Base-by-base conservation (phyloP, 2,113 vertebrate species). In the Arizona elegans region DNA sequence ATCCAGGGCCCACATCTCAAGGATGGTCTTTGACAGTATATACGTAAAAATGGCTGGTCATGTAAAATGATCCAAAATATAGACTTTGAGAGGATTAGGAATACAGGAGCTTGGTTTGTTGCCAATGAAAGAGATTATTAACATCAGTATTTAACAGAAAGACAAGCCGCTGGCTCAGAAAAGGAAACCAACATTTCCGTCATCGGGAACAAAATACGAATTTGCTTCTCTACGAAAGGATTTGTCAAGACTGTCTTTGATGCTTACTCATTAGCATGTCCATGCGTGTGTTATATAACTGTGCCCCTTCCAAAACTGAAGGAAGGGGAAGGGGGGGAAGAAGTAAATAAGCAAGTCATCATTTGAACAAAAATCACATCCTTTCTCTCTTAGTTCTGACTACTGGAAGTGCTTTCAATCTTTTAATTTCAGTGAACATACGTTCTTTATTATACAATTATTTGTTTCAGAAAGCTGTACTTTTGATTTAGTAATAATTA, bases 121-220 rank as follows among this genome's bases (percentile, higher is more conserved):
- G 97, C 96, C 97, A 97, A 24, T 56, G 85, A 10, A 50, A 94
- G 85, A 96, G 96, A 96, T 96, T 97, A 96, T 96, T 96, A 96
- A 96, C 94, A 95, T 93, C 94, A 96, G 90, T 95, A 94, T 94
- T 96, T 96, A 95, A 96, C 95, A 95, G 93, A 95, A 92, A 91
- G 92, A 90, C 91, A 53, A 96, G 53, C 91, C 0, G 4, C 89
- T 92, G 26, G 15, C 89, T 86, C 23, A 94, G 93, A 92, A 92
- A 95, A 93, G 8, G 59, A 3, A 7, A 62, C 23, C 52, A 92
- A 91, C 87, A 94, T 88, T 11, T 50, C 91, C 93, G 23, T 89
- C 94, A 89, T 94, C 94, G 92, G 94, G 96, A 95, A 94, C 8
- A 58, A 93, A 96, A 96, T 93, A 93, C 0, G 85, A 91, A 56